phyloP scores from a whole-genome alignment of 2,888 invertebrate genomes.

The Lasioglossum pauxillum region DNA sequence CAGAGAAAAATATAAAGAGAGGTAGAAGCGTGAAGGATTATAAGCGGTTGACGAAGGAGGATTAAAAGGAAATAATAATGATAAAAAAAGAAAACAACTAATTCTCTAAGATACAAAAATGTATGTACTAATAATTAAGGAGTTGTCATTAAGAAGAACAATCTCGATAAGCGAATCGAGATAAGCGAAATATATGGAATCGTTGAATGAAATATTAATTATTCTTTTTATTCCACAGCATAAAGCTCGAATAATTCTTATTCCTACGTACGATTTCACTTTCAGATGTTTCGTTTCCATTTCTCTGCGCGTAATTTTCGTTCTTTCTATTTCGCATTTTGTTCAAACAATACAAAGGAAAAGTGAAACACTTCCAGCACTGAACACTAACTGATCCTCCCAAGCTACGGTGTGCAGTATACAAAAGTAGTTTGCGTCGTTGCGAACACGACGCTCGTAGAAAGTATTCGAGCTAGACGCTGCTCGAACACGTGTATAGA shows the following conservation, averaged over 20 bases:
- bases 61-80: slow-evolving; percentile 31
- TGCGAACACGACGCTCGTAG: not conserved
- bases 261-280: slow-evolving; percentile 56
- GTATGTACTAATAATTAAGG: slow-evolving; percentile 41
- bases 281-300: slow-evolving; percentile 48
- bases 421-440: slow-evolving; percentile 3
- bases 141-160: slow-evolving; percentile 47
- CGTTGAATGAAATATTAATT: slow-evolving; percentile 32
- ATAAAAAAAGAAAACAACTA: slow-evolving; percentile 2
- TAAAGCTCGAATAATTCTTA: slow-evolving; percentile 13
- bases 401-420: slow-evolving; percentile 22
- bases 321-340: slow-evolving; percentile 37
- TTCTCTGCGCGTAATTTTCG: not conserved
- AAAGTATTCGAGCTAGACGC: slow-evolving; percentile 28
- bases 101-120: slow-evolving; percentile 38
- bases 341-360: slow-evolving; percentile 19
- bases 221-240: slow-evolving; percentile 27
- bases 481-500: slow-evolving; percentile 35
- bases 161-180: slow-evolving; percentile 46
- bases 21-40: slow-evolving; percentile 46
- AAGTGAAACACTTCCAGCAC: not conserved
- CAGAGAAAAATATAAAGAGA: not conserved
- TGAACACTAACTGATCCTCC: not conserved
- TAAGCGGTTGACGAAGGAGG: slow-evolving; percentile 36
- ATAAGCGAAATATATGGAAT: slow-evolving; percentile 25